Evolutionary conservation across 2,888 invertebrate genomes (phyloP).

Genomic region (Invenusta paracnida): DNA sequence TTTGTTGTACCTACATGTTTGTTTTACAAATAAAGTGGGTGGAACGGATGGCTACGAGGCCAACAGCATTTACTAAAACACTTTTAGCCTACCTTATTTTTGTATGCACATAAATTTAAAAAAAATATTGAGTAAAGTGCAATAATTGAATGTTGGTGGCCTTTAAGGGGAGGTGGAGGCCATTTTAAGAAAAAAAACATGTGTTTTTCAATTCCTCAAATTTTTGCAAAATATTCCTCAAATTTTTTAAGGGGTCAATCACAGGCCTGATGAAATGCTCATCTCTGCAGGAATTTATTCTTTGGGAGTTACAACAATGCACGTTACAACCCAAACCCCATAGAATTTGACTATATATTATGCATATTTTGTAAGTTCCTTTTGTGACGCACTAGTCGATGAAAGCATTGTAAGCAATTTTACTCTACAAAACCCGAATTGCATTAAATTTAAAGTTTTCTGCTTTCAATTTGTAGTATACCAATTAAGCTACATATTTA

Average conservation of each 20-base stretch:
- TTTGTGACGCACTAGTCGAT: too few species aligned
- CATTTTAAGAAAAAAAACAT: slow-evolving; percentile 22
- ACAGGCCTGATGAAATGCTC: background rate
- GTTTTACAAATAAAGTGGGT: slow-evolving; percentile 29
- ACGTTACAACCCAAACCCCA: too few species aligned
- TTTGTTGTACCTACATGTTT: slow-evolving; percentile 26
- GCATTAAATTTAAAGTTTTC: too few species aligned
- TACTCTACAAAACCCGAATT: too few species aligned
- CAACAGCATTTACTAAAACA: slow-evolving; percentile 26
- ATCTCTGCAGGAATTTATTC: too few species aligned
- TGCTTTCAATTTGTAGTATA: too few species aligned
- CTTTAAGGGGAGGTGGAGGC: slow-evolving; percentile 18
- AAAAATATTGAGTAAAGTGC: slow-evolving; percentile 29
- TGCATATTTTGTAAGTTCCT: too few species aligned
- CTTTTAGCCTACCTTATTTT: slow-evolving; percentile 25
- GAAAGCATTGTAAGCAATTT: too few species aligned
- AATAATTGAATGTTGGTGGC: slow-evolving; percentile 27
- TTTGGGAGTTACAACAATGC: too few species aligned
- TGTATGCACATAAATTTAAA: slow-evolving; percentile 24
- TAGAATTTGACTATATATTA: too few species aligned
- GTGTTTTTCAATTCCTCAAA: background rate
- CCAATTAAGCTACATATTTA: too few species aligned
- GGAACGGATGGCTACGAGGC: slow-evolving; percentile 29
- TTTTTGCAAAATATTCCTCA: background rate
- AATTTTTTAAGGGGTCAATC: background rate